These are phyloP conservation scores for Malacoctenus gilli DNA, from an alignment of 2,797 vertebrate species.

Conservation along the genomic window DNA sequence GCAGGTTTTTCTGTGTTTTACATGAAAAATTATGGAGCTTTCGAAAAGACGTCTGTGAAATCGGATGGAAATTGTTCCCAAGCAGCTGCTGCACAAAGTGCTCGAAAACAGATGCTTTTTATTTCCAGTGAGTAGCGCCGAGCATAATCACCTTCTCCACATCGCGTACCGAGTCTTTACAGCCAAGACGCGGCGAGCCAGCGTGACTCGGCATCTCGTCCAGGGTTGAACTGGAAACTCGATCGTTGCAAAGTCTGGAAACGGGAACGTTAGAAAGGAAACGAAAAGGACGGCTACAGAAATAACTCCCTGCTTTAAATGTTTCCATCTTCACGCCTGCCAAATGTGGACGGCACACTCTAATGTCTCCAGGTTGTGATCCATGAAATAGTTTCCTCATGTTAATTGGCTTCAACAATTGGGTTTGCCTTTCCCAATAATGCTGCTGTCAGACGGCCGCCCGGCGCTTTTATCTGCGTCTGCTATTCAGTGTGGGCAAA, in stretches of 20 bases:
- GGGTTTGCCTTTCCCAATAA: constrained; percentile 48
- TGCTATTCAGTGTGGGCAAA: constrained; percentile 44
- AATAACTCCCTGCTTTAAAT: not conserved
- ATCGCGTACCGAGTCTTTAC: not conserved
- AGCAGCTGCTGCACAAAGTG: not conserved
- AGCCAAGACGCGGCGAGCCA: constrained; percentile 1
- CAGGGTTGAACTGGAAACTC: too few relatives aligned
- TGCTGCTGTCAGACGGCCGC: constrained; percentile 43
- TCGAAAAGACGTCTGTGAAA: not conserved
- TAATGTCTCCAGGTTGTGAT: constrained; percentile 23
- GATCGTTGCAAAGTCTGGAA: not conserved
- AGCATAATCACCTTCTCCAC: not conserved
- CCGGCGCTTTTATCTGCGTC: constrained; percentile 53
- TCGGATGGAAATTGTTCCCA: not conserved
- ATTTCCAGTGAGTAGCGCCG: not conserved
- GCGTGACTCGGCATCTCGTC: constrained; percentile 5
- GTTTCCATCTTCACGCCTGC: constrained; percentile 11
- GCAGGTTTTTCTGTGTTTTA: not conserved
- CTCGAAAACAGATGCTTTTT: constrained; percentile 6
- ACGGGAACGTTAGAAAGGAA: not conserved
- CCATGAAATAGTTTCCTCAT: constrained; percentile 27
- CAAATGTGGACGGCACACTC: constrained; percentile 23
- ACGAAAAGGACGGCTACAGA: too few relatives aligned
- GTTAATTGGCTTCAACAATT: constrained; percentile 50
- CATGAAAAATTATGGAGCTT: constrained; percentile 2